A percentile compares a stretch with the other conserved stretches of the same genome.
Conservation (phyloP, 2,888 invertebrate species). For the Shargacucullia verbasci region DNA sequence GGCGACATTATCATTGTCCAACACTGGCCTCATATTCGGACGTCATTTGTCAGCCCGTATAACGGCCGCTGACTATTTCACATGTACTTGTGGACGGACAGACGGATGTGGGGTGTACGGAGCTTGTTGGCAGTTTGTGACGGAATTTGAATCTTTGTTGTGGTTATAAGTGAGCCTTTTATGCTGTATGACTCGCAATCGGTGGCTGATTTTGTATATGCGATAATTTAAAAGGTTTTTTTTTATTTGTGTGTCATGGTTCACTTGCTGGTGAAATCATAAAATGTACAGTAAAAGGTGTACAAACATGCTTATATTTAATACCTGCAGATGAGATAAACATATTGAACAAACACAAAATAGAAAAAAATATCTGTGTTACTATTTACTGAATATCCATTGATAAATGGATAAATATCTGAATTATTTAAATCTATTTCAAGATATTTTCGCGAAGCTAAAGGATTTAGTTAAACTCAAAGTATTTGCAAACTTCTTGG, state of each 20-base stretch:
- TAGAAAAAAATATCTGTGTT: too few species aligned
- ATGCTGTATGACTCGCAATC: too few species aligned
- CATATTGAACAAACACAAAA: too few species aligned
- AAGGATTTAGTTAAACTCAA: slow-evolving; percentile 7
- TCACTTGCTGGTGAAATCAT: too few species aligned
- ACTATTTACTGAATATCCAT: too few species aligned
- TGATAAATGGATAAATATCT: background rate
- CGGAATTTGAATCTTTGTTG: slow-evolving; percentile 5
- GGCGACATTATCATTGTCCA: slow-evolving; percentile 83
- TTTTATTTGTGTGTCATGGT: too few species aligned
- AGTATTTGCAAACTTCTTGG: slow-evolving; percentile 29
- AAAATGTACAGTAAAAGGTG: too few species aligned
- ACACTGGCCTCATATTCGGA: slow-evolving; percentile 83
- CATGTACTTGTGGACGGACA: slow-evolving; percentile 53
- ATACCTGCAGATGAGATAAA: too few species aligned
- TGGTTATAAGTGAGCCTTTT: too few species aligned
- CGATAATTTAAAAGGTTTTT: too few species aligned
- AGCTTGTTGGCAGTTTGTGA: slow-evolving; percentile 8
- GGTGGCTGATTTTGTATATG: too few species aligned
- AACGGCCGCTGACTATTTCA: slow-evolving; percentile 67
- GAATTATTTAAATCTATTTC: slow-evolving; percentile 16
- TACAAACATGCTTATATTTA: too few species aligned
- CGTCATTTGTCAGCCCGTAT: slow-evolving; percentile 80
- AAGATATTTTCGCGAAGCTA: slow-evolving; percentile 10
- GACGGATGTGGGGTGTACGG: slow-evolving; percentile 38